These are phyloP conservation scores for Eristalis intricaria DNA, from an alignment of 2,888 invertebrate species.

Conservation along the genomic window DNA sequence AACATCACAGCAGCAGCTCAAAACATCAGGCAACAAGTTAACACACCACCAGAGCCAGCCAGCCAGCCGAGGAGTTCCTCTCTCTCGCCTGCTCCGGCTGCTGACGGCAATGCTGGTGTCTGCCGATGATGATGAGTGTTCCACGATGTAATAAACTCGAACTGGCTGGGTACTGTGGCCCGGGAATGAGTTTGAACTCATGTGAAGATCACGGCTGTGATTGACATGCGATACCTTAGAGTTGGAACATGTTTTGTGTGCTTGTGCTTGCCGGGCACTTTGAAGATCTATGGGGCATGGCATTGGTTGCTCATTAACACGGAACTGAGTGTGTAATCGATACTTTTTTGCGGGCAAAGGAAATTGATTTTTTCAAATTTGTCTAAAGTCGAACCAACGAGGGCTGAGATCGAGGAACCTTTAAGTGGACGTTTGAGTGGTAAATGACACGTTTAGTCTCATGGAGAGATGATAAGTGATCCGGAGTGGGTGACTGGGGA, in stretches of 20 bases:
- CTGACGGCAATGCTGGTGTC: constrained; percentile 4
- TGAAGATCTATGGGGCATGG: constrained; percentile 44
- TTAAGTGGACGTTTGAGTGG: not conserved
- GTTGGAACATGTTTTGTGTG: constrained; percentile 16
- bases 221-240: constrained; percentile 48
- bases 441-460: constrained; percentile 20
- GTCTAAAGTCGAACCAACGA: not conserved
- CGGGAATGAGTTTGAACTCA: constrained; percentile 30
- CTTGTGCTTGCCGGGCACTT: not conserved
- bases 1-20: constrained; percentile 48
- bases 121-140: constrained; percentile 19
- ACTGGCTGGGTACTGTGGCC: not conserved
- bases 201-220: constrained; percentile 39
- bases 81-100: not conserved
- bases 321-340: constrained; percentile 23
- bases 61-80: not conserved
- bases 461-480: constrained; percentile 1
- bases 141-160: constrained; percentile 7
- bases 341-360: constrained; percentile 19
- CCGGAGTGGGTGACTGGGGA: not conserved
- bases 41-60: not conserved
- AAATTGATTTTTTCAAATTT: constrained; percentile 13
- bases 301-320: constrained; percentile 16
- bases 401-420: constrained; percentile 9
- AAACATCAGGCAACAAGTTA: constrained; percentile 54